A percentile compares a stretch with the other conserved stretches of the same genome.
These are phyloP conservation scores for Onychomys torridus DNA, from an alignment of 2,797 vertebrate genomes.

Conservation along the genomic window DNA sequence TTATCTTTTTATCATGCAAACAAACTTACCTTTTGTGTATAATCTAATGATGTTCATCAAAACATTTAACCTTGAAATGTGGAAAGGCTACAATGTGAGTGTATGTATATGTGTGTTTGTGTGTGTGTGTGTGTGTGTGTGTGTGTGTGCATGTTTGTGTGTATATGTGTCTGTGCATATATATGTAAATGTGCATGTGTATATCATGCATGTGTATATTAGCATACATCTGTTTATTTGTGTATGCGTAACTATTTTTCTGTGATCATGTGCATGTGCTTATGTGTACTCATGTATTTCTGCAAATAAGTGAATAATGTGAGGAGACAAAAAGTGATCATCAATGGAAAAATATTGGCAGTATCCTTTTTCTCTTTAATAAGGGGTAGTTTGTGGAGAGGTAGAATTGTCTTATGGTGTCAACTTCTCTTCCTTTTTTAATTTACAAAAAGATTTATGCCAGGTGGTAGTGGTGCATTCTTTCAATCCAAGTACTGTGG, in stretches of 20 bases:
- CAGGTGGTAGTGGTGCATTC: neutral
- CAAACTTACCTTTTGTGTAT: constrained; percentile 91
- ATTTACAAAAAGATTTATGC: neutral
- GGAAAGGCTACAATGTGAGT: neutral
- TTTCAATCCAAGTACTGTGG: neutral
- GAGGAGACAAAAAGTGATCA: neutral
- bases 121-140: neutral
- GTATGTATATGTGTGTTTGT: neutral
- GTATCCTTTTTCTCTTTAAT: neutral
- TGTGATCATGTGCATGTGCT: too few relatives aligned
- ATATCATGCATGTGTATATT: neutral
- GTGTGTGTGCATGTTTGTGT: neutral
- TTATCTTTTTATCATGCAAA: constrained; percentile 94
- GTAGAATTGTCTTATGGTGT: neutral
- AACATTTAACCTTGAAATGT: constrained; percentile 65
- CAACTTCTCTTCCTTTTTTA: neutral
- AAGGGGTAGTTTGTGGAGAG: neutral
- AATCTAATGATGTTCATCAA: constrained; percentile 90
- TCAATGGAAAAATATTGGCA: neutral
- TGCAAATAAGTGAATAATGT: neutral
- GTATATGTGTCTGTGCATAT: neutral
- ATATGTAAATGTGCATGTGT: neutral
- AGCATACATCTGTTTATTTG: neutral
- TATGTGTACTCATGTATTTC: neutral
- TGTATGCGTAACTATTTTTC: neutral